phyloP scores from a whole-genome alignment of 2,113 vertebrate species.

The Nasalis larvatus region DNA sequence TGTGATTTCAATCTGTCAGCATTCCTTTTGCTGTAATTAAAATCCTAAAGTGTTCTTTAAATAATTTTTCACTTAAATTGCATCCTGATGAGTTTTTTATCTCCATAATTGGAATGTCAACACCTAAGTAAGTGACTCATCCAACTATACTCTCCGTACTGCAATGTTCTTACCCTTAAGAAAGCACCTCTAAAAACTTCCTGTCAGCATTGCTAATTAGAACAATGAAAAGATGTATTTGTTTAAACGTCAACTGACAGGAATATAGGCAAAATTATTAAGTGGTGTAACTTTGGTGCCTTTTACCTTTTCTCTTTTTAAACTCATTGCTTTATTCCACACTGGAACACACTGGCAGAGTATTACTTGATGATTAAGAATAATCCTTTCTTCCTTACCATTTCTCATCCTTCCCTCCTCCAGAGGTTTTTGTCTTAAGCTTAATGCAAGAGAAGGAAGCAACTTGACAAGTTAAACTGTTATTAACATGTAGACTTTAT shows the following conservation, averaged over 20 bases:
- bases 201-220: neutral
- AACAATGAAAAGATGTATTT: neutral
- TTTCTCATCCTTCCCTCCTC: neutral
- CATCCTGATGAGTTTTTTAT: slow-evolving; percentile 31
- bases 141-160: neutral
- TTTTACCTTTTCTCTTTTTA: neutral
- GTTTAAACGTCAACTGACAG: neutral
- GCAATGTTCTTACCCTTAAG: neutral
- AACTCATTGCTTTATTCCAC: neutral
- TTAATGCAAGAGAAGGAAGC: neutral
- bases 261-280: neutral
- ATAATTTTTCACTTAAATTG: slow-evolving; percentile 14
- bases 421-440: neutral
- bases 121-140: neutral
- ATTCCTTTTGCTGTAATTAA: slow-evolving; percentile 56
- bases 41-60: slow-evolving; percentile 53
- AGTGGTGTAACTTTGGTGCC: neutral
- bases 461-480: neutral
- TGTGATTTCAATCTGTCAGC: slow-evolving; percentile 43
- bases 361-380: neutral
- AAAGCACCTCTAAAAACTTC: neutral
- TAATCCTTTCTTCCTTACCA: neutral
- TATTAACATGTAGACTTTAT: neutral
- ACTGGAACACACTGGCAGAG: neutral
- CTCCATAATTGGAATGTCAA: neutral